Percentiles rank a stretch among this genome's conserved stretches.
Evolutionary conservation across 2,113 vertebrate species (phyloP).

Genomic region (Cervus canadensis): DNA sequence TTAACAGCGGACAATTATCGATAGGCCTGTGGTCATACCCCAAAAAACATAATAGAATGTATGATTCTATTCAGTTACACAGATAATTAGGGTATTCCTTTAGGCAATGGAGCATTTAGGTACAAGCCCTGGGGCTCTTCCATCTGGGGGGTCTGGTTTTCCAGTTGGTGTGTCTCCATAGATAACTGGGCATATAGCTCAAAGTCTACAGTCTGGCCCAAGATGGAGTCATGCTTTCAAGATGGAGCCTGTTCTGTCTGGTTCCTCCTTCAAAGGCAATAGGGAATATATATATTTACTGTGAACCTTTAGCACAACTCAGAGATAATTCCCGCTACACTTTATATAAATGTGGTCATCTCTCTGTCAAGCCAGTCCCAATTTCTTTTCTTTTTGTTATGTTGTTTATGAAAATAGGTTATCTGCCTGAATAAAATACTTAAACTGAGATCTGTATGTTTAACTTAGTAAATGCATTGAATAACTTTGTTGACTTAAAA

Average conservation of each 20-base stretch:
- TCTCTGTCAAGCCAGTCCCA: neutral
- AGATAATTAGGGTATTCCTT: neutral
- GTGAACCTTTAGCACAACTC: neutral
- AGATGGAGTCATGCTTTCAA: neutral
- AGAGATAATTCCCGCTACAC: neutral
- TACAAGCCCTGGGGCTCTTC: neutral
- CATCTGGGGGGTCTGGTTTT: neutral
- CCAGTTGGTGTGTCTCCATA: neutral
- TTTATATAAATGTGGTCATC: neutral
- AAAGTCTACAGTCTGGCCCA: neutral
- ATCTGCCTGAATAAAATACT: neutral
- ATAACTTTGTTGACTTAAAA: neutral
- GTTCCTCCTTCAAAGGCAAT: neutral
- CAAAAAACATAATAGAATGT: neutral
- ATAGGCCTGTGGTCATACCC: neutral
- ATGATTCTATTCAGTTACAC: neutral
- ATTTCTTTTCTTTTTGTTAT: neutral
- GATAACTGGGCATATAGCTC: neutral
- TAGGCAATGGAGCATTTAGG: neutral
- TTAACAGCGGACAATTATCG: neutral
- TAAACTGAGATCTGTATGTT: neutral
- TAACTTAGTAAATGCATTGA: neutral
- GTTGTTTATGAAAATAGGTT: neutral
- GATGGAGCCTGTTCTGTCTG: neutral
- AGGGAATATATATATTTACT: neutral